These are phyloP conservation scores for Sitta carolinensis DNA, from an alignment of 2,797 vertebrate genomes.

Conservation along the genomic window DNA sequence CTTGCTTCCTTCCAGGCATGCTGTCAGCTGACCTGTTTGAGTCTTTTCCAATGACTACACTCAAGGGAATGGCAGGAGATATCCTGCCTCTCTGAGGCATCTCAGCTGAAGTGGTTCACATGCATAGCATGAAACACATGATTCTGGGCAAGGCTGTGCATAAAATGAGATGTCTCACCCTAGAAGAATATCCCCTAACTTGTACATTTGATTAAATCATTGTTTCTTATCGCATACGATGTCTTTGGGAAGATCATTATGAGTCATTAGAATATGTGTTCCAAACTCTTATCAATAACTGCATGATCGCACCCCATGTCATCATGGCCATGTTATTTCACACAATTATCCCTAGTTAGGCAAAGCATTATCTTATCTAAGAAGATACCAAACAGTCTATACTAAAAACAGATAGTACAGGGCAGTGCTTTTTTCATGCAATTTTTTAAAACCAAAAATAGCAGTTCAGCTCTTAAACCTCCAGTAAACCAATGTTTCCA, in stretches of 20 bases:
- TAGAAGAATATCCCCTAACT: neutral
- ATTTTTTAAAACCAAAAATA: neutral
- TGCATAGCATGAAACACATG: neutral
- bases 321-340: slow-evolving; percentile 22
- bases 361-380: slow-evolving; percentile 34
- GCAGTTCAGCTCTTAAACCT: neutral
- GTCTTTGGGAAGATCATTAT: neutral
- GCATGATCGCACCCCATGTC: neutral
- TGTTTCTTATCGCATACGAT: neutral
- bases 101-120: neutral
- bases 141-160: neutral
- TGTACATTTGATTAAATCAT: neutral
- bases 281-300: slow-evolving; percentile 11
- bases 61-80: neutral
- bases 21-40: neutral
- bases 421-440: neutral
- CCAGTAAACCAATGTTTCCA: neutral
- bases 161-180: neutral
- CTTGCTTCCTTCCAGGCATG: slow-evolving; percentile 9
- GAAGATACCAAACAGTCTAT: neutral
- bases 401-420: neutral
- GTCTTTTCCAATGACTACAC: neutral
- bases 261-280: neutral
- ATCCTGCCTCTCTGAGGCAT: neutral
- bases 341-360: neutral